These are phyloP conservation scores for Chirona hameri DNA, from an alignment of 2,888 invertebrate genomes.

Conservation along the genomic window DNA sequence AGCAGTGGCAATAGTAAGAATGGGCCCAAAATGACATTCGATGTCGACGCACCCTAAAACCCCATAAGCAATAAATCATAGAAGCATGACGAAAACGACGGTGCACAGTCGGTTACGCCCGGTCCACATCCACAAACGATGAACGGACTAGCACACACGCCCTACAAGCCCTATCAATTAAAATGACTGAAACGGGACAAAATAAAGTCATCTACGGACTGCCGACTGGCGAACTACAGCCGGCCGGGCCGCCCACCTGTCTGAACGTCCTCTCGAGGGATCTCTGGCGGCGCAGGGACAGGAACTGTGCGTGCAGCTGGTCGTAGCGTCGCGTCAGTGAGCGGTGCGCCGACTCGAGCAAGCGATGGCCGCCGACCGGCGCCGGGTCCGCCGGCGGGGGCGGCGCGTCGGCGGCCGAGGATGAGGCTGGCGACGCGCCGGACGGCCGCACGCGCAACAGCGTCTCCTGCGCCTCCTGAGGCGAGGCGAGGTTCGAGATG, in stretches of 20 bases:
- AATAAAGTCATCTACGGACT: no score
- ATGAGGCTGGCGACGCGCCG: neutral
- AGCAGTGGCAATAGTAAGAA: slow-evolving; percentile 35
- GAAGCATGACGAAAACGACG: no score
- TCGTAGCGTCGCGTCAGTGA: slow-evolving; percentile 33
- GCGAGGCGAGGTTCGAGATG: slow-evolving; percentile 59
- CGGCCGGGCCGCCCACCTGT: neutral
- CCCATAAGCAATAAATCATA: no score
- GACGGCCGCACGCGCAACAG: neutral
- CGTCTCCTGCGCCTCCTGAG: neutral
- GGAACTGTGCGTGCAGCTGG: slow-evolving; percentile 35
- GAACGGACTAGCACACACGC: no score
- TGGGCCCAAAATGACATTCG: no score
- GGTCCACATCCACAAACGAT: no score
- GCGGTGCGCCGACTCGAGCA: slow-evolving; percentile 8
- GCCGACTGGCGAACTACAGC: no score
- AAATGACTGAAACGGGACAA: no score
- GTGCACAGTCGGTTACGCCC: no score
- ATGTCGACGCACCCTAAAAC: no score
- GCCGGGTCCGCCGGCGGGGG: neutral
- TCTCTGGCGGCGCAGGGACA: slow-evolving; percentile 2
- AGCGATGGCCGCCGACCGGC: neutral
- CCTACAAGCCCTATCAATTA: no score
- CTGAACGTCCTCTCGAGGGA: no score
- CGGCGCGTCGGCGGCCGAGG: neutral